Percentiles rank a stretch among this genome's conserved stretches.
Conservation (phyloP, 2,888 invertebrate species). For the Agapostemon virescens region DNA sequence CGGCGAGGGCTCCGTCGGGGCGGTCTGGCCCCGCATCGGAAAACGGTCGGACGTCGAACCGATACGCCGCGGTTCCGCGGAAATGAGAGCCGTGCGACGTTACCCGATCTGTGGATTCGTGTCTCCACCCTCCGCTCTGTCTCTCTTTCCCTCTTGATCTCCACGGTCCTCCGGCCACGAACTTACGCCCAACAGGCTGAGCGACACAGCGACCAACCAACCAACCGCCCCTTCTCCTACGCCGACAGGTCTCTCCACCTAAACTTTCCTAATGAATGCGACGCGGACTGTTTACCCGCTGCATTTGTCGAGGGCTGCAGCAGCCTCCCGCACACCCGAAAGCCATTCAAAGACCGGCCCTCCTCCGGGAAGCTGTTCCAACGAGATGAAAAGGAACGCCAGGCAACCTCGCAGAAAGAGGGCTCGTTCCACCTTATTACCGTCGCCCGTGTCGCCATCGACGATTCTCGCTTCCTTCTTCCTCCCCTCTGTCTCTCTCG, state of each 20-base stretch:
- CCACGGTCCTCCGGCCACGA: not conserved
- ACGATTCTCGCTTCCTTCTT: not conserved
- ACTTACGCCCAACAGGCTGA: constrained; percentile 12
- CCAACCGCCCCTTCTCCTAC: too few relatives aligned
- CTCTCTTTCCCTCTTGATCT: not conserved
- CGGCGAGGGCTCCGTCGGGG: constrained; percentile 2
- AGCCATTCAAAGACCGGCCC: constrained; percentile 16
- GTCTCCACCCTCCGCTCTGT: not conserved
- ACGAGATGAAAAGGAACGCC: constrained; percentile 3
- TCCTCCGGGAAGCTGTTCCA: not conserved
- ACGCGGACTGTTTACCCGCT: constrained; percentile 67
- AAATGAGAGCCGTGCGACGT: not conserved
- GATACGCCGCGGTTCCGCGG: not conserved
- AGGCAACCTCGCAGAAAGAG: not conserved
- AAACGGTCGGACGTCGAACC: not conserved
- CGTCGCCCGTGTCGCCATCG: not conserved
- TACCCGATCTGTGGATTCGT: not conserved
- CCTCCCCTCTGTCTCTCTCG: too few relatives aligned
- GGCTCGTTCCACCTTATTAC: constrained; percentile 1
- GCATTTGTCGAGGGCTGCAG: constrained; percentile 61
- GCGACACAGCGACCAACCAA: constrained; percentile 13
- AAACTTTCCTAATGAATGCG: constrained; percentile 71
- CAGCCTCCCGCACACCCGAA: constrained; percentile 39
- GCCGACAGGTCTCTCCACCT: constrained; percentile 19
- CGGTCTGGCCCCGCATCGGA: constrained; percentile 5